Conservation (phyloP, 2,113 vertebrate genomes). For the Psittacula cyanocephala region DNA sequence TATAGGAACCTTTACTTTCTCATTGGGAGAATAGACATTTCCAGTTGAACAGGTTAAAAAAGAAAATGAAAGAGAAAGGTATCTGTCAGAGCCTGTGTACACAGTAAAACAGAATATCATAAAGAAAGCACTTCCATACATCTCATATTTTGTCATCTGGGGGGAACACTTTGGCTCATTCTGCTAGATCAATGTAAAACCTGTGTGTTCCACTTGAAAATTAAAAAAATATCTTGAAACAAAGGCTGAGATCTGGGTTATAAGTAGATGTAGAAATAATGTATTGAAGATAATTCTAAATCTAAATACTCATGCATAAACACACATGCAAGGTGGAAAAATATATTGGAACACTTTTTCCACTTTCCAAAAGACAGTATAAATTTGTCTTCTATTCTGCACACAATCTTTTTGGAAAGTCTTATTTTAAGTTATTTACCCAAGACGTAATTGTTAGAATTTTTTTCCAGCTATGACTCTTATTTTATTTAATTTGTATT, state of each 20-base stretch:
- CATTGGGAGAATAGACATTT: neutral
- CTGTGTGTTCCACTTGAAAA: neutral
- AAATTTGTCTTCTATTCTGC: neutral
- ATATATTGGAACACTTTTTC: neutral
- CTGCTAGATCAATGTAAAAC: neutral
- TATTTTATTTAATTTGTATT: neutral
- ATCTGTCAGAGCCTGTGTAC: neutral
- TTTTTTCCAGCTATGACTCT: neutral
- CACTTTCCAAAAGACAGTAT: neutral
- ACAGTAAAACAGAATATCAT: neutral
- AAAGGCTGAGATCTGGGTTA: neutral
- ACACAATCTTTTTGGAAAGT: neutral
- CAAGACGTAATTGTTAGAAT: fast-evolving
- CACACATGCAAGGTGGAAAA: neutral
- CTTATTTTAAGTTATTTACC: neutral
- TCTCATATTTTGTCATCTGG: neutral
- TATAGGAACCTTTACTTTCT: neutral
- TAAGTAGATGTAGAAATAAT: neutral
- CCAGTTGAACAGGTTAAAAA: neutral
- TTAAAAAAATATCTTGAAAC: neutral
- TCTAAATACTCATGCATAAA: neutral
- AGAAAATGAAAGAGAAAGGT: neutral
- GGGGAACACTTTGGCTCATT: neutral
- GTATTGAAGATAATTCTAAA: neutral
- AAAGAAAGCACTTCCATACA: neutral